A percentile compares a stretch with the other conserved stretches of the same genome.
Evolutionary conservation across 2,797 vertebrate genomes (phyloP).

Genomic region (Hafferia zeledoni): DNA sequence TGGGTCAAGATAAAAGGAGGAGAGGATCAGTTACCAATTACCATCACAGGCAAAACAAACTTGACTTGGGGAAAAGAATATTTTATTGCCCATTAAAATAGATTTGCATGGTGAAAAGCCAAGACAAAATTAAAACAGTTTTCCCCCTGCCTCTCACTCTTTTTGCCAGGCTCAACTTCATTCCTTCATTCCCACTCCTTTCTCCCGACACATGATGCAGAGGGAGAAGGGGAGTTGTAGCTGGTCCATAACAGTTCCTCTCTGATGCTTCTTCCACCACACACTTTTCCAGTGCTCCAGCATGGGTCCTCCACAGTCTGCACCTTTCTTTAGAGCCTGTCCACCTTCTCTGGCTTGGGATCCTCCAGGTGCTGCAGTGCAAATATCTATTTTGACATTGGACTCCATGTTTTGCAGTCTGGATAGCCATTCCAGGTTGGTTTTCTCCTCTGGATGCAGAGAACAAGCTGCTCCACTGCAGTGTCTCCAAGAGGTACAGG

Average conservation of each 20-base stretch:
- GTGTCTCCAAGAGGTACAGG: background rate
- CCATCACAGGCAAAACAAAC: background rate
- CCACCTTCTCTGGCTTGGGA: background rate
- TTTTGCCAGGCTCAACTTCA: background rate
- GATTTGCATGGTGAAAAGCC: background rate
- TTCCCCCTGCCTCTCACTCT: accelerated
- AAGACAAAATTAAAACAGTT: background rate
- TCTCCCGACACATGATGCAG: background rate
- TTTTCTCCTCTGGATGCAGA: background rate
- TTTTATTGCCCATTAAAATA: background rate
- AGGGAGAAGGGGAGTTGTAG: background rate
- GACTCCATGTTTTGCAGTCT: background rate
- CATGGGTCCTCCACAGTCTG: accelerated
- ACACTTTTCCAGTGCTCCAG: background rate
- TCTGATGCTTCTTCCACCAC: background rate
- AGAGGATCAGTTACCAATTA: background rate
- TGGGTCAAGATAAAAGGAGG: background rate
- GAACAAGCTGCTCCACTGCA: accelerated
- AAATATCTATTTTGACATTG: background rate
- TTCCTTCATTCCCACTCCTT: background rate
- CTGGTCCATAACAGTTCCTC: background rate
- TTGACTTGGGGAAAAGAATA: background rate
- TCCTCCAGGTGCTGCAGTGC: background rate
- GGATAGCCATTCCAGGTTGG: background rate
- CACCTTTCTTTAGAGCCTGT: background rate